Evolutionary conservation across 2,113 vertebrate species (phyloP).

Genomic region (Sula dactylatra): DNA sequence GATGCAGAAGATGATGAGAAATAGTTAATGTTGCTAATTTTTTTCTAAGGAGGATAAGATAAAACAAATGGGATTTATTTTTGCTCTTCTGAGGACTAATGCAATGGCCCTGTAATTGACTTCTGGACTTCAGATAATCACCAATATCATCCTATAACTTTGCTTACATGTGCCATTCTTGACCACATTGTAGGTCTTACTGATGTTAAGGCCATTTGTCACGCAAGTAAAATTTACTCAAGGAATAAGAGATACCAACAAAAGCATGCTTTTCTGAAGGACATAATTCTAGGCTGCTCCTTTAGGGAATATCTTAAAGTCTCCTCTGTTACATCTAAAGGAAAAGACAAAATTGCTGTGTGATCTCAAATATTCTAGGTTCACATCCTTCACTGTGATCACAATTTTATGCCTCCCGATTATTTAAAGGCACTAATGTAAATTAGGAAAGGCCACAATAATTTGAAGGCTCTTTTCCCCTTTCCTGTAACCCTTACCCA

Average conservation of each 20-base stretch:
- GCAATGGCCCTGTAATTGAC: not conserved
- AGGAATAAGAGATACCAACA: not conserved
- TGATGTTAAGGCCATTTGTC: not conserved
- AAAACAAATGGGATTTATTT: not conserved
- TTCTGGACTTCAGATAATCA: not conserved
- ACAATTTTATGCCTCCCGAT: not conserved
- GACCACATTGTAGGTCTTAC: not conserved
- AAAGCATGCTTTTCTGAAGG: not conserved
- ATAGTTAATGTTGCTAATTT: not conserved
- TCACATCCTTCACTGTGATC: not conserved
- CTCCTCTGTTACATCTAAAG: not conserved
- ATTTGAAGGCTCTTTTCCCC: not conserved
- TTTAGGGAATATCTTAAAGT: not conserved
- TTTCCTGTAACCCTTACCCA: not conserved
- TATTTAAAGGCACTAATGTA: not conserved
- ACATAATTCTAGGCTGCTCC: not conserved
- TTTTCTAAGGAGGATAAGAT: not conserved
- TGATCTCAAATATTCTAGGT: not conserved
- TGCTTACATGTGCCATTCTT: not conserved
- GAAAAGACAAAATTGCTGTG: not conserved
- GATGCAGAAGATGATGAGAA: not conserved
- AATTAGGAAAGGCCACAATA: not conserved
- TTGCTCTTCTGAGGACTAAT: not conserved
- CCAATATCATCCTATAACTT: not conserved
- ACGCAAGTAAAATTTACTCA: not conserved